Evolutionary conservation across 2,113 vertebrate genomes (phyloP), one percentile per base, ranked within the genome.

Genomic region (Hymenochirus boettgeri): DNA sequence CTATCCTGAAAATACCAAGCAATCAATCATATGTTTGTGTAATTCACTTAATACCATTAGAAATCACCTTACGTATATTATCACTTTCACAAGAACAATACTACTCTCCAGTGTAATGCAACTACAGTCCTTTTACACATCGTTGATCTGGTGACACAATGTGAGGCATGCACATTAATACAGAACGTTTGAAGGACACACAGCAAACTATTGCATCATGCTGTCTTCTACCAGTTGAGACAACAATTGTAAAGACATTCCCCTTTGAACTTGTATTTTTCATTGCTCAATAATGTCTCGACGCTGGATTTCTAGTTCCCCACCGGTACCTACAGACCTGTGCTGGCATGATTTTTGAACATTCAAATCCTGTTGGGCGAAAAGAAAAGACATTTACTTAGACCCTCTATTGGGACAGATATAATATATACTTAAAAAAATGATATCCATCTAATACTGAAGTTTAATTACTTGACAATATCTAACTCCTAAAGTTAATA

Each of bases 241-340:
- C 92, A 57, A 99, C n/a, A 86, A 74, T 94, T 95, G 57, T 99
- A 99, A 69, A 91, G 89, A 47, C 96, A 99, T 65, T 70, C 26
- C 11, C 94, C 93, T 0, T 86, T 84, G 77, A 92, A 99, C 24
- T 90, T 86, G 77, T 77, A 99, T 24, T 92, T 0, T 0, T 91
- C 88, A 0, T 95, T 94, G 31, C n/a, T 99, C 96, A 15, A n/a
- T n/a, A 98, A 99, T 0, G 94, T 95, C 86, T 93, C 95, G 78
- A 90, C 96, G 76, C 97, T 91, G 67, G 90, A 83, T 63, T 90
- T 82, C 7, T n/a, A n/a, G n/a, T n/a, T n/a, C 96, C 96, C 96
- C 96, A 99, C 3, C n/a, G n/a, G 93, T 92, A 76, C n/a, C 96
- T 99, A 81, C 96, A 99, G 84, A 97, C 90, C 60, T 52, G n/a